Base-by-base conservation (phyloP, 2,797 vertebrate genomes). In the Danio kyathit region DNA sequence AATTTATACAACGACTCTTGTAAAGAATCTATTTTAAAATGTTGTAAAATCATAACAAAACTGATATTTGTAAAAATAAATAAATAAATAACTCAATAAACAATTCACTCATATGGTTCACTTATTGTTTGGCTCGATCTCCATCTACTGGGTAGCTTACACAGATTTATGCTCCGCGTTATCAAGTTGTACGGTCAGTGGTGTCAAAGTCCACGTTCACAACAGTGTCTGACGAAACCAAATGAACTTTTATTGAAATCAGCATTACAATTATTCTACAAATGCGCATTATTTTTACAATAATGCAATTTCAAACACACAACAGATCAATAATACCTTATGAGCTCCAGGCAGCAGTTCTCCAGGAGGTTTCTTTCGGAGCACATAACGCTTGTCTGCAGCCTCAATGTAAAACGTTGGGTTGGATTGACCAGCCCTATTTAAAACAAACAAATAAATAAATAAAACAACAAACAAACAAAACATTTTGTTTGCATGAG, bases 321-420 rank as follows among this genome's bases (percentile, higher is more conserved):
- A 12, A 12, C 48, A 48, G 5, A 9, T 11, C 13, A 9, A 69
- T 49, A n/a, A 51, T 85, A 96, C 97, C 94, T 93, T 93, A 86
- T 99, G 97, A 57, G 97, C 97, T 67, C 93, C 90, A 41, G 95
- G 96, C 41, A 99, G 93, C 78, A 99, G 93, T 17, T 90, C 88
- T 1, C 97, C 97, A 7, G 96, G 93, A 0, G 98, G 97, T 79
- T 96, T 96, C 93, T 99, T 99, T 84, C 96, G 94, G 49, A 99
- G 95, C 13, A 99, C 96, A 76, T 94, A 97, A 10, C 89, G 88
- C 48, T 85, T 86, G 14, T 83, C 81, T 6, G 92, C 89, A 9
- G 96, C 96, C 84, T 94, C 90, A 76, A 98, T 91, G 17, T 95
- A 90, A 89, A 97, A 99, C 0, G 97, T 99, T 75, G 97, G 97